A percentile compares a stretch with the other conserved stretches of the same genome.
phyloP scores from a whole-genome alignment of 2,113 vertebrate genomes.

The Electrona antarctica region DNA sequence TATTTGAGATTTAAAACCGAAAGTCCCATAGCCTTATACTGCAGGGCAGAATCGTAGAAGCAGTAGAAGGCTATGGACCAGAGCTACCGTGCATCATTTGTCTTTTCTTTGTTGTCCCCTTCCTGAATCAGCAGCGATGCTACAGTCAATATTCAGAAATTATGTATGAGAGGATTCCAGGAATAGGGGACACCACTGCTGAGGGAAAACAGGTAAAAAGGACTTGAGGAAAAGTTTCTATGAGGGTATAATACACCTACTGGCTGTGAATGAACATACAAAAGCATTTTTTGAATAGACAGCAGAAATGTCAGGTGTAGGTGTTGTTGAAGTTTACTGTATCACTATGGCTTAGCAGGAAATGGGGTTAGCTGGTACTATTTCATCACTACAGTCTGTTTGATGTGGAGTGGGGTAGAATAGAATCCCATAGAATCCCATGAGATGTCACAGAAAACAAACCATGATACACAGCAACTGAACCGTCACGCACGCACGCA shows the following conservation, averaged over 20 bases:
- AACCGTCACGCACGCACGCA: neutral
- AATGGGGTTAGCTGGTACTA: slow-evolving; percentile 4
- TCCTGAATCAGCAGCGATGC: slow-evolving; percentile 51
- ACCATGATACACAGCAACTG: slow-evolving; percentile 11
- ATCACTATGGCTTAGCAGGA: slow-evolving; percentile 20
- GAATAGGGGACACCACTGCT: slow-evolving; percentile 51
- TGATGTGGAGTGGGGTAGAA: slow-evolving; percentile 2
- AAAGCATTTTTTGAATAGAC: slow-evolving; percentile 14
- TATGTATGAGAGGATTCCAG: slow-evolving; percentile 20
- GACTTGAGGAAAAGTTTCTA: slow-evolving; percentile 22
- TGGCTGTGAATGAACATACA: neutral
- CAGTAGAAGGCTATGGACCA: too few relatives aligned
- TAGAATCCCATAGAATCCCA: slow-evolving; percentile 22
- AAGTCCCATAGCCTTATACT: too few relatives aligned
- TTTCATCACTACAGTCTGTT: slow-evolving; percentile 11
- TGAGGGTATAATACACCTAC: neutral
- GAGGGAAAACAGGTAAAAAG: slow-evolving; percentile 30
- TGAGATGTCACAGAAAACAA: slow-evolving; percentile 55
- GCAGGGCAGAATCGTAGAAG: too few relatives aligned
- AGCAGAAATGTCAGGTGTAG: slow-evolving; percentile 14
- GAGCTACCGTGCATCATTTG: neutral
- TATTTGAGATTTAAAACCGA: too few relatives aligned
- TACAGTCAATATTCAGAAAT: slow-evolving; percentile 57
- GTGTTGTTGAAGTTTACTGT: neutral
- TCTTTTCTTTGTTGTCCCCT: slow-evolving; percentile 8